Percentiles rank a stretch among this genome's conserved stretches.
Evolutionary conservation across 2,888 invertebrate genomes (phyloP).

Genomic region (Dione vanillae): DNA sequence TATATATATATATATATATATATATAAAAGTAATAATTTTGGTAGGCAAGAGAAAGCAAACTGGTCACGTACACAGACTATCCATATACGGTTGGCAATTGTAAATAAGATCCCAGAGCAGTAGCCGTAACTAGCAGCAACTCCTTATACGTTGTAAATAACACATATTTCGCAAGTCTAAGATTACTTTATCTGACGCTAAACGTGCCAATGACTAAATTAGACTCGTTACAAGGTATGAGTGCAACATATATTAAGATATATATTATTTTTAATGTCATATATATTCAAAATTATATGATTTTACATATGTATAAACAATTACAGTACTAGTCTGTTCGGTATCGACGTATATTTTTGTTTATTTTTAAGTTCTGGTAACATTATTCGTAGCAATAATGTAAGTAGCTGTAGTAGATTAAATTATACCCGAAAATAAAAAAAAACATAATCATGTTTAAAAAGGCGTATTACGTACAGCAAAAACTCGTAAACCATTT

Average conservation of each 20-base stretch:
- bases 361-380: background rate
- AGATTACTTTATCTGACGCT: slow-evolving; percentile 18
- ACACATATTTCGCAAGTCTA: slow-evolving; percentile 24
- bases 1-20: too few species aligned
- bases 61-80: background rate
- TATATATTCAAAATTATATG: too few species aligned
- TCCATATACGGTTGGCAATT: slow-evolving; percentile 16
- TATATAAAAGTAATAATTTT: slow-evolving; percentile 6
- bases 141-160: slow-evolving; percentile 24
- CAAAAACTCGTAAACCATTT: slow-evolving; percentile 18
- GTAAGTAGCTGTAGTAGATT: background rate
- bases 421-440: slow-evolving; percentile 4
- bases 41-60: slow-evolving; percentile 17
- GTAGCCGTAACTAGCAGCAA: slow-evolving; percentile 18
- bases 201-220: slow-evolving; percentile 22
- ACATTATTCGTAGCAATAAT: background rate
- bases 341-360: too few species aligned
- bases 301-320: too few species aligned
- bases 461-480: slow-evolving; percentile 14
- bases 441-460: slow-evolving; percentile 17
- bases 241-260: background rate
- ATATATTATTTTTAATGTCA: background rate
- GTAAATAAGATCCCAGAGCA: slow-evolving; percentile 14
- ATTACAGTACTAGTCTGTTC: too few species aligned
- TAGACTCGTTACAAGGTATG: background rate